Conservation (phyloP, 2,888 invertebrate species). For the Agrotis exclamationis region DNA sequence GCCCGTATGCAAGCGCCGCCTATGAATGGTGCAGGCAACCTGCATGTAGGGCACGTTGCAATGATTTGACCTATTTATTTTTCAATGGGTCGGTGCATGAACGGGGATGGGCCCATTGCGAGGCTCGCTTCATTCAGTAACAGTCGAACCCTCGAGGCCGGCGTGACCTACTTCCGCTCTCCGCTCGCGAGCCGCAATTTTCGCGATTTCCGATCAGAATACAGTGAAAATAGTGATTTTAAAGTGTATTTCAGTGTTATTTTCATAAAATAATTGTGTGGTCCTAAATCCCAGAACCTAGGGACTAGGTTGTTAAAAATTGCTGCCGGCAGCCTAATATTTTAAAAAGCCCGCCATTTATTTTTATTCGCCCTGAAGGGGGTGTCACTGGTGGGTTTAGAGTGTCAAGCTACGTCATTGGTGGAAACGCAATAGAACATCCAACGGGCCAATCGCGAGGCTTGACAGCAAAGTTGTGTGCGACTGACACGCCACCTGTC, state of each 20-base stretch:
- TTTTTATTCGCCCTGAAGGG: slow-evolving; percentile 65
- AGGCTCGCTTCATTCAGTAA: slow-evolving; percentile 88
- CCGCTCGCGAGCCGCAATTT: slow-evolving; percentile 54
- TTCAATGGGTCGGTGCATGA: slow-evolving; percentile 89
- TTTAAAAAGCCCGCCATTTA: slow-evolving; percentile 79
- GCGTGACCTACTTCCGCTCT: slow-evolving; percentile 83
- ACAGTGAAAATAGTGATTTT: slow-evolving; percentile 24
- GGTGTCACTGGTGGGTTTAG: slow-evolving; percentile 76
- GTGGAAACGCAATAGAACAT: slow-evolving; percentile 68
- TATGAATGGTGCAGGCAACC: slow-evolving; percentile 84
- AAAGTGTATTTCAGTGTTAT: slow-evolving; percentile 24
- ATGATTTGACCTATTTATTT: slow-evolving; percentile 90
- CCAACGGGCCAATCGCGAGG: slow-evolving; percentile 74
- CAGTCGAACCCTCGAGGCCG: slow-evolving; percentile 84
- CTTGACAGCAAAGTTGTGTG: slow-evolving; percentile 71
- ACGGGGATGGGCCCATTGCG: slow-evolving; percentile 86
- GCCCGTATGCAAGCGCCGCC: slow-evolving; percentile 78
- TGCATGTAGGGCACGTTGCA: slow-evolving; percentile 88
- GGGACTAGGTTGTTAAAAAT: slow-evolving; percentile 58
- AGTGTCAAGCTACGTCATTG: slow-evolving; percentile 74
- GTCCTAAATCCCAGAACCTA: slow-evolving; percentile 38
- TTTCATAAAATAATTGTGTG: slow-evolving; percentile 23
- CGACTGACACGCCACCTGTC: slow-evolving; percentile 89
- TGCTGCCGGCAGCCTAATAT: slow-evolving; percentile 64
- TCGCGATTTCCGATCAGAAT: slow-evolving; percentile 37